Percentiles rank a stretch among this genome's conserved stretches.
Evolutionary conservation across 2,888 invertebrate species (phyloP).

Genomic region (Adelphocoris suturalis): DNA sequence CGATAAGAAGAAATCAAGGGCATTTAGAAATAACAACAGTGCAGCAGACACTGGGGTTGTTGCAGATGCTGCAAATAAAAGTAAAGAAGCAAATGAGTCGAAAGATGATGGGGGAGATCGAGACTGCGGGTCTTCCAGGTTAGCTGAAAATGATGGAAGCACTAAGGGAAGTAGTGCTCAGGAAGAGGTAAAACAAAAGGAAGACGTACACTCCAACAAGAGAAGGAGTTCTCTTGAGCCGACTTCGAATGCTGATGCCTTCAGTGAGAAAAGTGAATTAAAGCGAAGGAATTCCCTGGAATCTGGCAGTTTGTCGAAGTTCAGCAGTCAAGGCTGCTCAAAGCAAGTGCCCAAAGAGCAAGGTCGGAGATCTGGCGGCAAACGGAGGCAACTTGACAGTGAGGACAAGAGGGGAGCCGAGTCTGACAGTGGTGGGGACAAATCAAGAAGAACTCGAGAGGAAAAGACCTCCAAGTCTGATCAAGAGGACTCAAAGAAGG

Average conservation of each 20-base stretch:
- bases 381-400: not conserved
- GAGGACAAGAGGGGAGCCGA: slow-evolving; percentile 53
- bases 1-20: slow-evolving; percentile 54
- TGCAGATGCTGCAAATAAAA: slow-evolving; percentile 42
- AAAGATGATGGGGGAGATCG: not conserved
- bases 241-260: not conserved
- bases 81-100: slow-evolving; percentile 43
- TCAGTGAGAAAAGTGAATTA: slow-evolving; percentile 8
- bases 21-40: not conserved
- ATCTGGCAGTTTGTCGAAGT: not conserved
- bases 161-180: too few relatives aligned
- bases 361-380: not conserved
- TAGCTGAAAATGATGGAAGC: not conserved
- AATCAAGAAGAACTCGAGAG: slow-evolving; percentile 4
- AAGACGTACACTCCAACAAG: not conserved
- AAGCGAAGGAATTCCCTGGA: slow-evolving; percentile 57
- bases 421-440: slow-evolving; percentile 53
- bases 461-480: slow-evolving; percentile 59
- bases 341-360: not conserved
- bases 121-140: not conserved
- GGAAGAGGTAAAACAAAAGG: not conserved
- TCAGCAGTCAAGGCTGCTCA: not conserved
- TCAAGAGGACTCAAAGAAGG: slow-evolving; percentile 64
- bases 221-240: slow-evolving; percentile 56
- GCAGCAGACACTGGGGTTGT: not conserved